phyloP scores from a whole-genome alignment of 1,140 invertebrate genomes.

The Paramacrobiotus metropolitanus region DNA sequence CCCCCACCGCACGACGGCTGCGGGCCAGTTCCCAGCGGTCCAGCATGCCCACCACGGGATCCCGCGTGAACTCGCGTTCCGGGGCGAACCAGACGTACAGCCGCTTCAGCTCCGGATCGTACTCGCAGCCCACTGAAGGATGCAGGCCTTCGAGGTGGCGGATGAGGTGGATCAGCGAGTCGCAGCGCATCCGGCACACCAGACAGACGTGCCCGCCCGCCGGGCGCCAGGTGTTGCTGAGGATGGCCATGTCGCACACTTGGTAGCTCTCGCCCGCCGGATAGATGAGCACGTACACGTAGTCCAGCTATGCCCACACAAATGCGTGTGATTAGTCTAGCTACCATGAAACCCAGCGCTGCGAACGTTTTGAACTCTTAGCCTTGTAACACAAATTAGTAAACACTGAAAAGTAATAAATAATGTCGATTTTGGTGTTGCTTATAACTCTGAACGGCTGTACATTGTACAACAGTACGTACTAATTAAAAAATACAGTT shows the following conservation, averaged over 20 bases:
- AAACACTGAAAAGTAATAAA: too few relatives aligned
- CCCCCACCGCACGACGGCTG: too few relatives aligned
- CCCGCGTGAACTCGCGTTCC: not conserved
- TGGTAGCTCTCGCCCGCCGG: not conserved
- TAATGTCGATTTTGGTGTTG: too few relatives aligned
- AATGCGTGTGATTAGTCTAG: too few relatives aligned
- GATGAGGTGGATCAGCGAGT: not conserved
- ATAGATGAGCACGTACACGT: not conserved
- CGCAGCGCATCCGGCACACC: slow-evolving; percentile 1
- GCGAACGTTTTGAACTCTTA: too few relatives aligned
- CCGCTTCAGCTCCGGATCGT: not conserved
- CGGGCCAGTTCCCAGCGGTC: not conserved
- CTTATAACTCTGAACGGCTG: too few relatives aligned
- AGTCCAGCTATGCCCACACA: not conserved
- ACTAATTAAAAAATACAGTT: too few relatives aligned
- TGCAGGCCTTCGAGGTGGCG: not conserved
- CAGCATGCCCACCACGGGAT: not conserved
- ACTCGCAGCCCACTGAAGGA: not conserved
- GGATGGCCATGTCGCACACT: not conserved
- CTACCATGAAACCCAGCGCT: too few relatives aligned
- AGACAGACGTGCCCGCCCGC: not conserved
- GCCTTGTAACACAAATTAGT: too few relatives aligned
- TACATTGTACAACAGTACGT: too few relatives aligned
- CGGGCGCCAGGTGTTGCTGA: not conserved
- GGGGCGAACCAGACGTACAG: not conserved